Evolutionary conservation across 2,113 vertebrate genomes (phyloP).

Genomic region (Ochotona curzoniae): DNA sequence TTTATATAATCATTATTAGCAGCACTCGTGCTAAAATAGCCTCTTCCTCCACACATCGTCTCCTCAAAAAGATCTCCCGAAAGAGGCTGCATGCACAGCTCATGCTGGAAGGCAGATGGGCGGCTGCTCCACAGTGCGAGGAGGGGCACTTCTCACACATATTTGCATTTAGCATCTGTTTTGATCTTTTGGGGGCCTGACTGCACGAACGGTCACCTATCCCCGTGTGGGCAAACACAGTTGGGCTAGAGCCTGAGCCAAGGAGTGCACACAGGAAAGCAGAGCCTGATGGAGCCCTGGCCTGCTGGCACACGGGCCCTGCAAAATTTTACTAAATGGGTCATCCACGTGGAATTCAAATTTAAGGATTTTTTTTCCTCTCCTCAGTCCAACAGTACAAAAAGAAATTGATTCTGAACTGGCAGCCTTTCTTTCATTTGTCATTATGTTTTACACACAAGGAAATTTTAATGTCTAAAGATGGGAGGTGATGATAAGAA

Average conservation of each 20-base stretch:
- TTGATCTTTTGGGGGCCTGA: background rate
- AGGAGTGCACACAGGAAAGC: background rate
- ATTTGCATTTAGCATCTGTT: background rate
- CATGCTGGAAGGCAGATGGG: background rate
- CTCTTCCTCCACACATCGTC: too few relatives aligned
- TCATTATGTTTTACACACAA: slow-evolving; percentile 71
- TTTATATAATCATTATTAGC: background rate
- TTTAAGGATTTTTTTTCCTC: slow-evolving; percentile 22
- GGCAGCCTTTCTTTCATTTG: slow-evolving; percentile 66
- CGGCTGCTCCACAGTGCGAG: rapidly evolving
- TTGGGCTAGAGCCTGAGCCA: rapidly evolving
- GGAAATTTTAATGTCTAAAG: slow-evolving; percentile 67
- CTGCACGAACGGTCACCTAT: rapidly evolving
- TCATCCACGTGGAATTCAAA: slow-evolving; percentile 6
- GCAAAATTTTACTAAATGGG: background rate
- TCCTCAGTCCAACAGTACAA: slow-evolving; percentile 11
- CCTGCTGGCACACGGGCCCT: rapidly evolving
- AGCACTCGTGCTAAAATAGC: background rate
- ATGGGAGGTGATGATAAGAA: slow-evolving; percentile 70
- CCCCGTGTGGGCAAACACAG: rapidly evolving
- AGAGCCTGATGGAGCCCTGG: rapidly evolving
- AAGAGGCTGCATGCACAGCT: background rate
- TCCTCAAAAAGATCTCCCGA: background rate
- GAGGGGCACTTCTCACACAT: background rate
- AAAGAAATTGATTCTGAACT: slow-evolving; percentile 6